These are phyloP conservation scores for Harpagoxenus sublaevis DNA, from an alignment of 2,888 invertebrate species.

Conservation along the genomic window DNA sequence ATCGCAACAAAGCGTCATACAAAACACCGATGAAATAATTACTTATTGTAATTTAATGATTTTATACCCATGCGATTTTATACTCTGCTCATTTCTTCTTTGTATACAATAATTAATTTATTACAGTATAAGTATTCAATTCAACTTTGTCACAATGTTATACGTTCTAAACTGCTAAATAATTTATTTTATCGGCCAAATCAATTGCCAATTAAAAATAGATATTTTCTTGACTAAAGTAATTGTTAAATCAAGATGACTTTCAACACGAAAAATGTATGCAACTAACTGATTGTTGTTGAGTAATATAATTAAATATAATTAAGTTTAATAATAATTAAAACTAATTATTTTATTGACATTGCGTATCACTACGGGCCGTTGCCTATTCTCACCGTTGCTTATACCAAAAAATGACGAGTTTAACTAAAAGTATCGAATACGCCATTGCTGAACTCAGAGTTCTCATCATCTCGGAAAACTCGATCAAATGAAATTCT, in stretches of 20 bases:
- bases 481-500: background rate
- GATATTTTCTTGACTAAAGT: no score
- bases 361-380: background rate
- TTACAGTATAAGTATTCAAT: background rate
- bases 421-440: conserved; percentile 20
- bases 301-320: background rate
- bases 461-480: background rate
- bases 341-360: background rate
- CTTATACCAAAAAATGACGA: conserved; percentile 51
- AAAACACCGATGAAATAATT: background rate
- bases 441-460: background rate
- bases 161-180: background rate
- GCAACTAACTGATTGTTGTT: background rate
- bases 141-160: background rate
- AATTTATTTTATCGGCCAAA: background rate
- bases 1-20: no score
- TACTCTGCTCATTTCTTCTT: background rate
- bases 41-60: no score
- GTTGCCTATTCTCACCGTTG: conserved; percentile 41
- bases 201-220: no score
- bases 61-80: no score
- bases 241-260: background rate
- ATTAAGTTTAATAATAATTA: background rate
- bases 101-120: background rate
- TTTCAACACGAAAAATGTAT: background rate